A percentile compares a stretch with the other conserved stretches of the same genome.
Conservation (phyloP, 2,797 vertebrate genomes). For the Brachymystax lenok region DNA sequence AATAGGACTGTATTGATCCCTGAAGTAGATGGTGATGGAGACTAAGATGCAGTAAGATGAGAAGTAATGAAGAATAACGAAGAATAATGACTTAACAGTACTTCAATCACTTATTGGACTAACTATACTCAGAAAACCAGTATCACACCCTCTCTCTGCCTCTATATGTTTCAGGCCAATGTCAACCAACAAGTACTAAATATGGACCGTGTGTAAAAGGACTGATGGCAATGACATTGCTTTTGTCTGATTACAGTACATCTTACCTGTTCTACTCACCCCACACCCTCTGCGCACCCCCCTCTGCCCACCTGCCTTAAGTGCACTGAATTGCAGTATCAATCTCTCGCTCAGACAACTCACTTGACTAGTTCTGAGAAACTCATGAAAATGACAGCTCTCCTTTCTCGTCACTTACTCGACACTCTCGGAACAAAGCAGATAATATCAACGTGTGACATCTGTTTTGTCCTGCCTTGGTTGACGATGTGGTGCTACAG, state of each 20-base stretch:
- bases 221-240: slow-evolving; percentile 42
- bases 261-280: neutral
- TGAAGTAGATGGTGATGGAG: neutral
- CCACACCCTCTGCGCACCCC: neutral
- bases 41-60: neutral
- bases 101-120: slow-evolving; percentile 3
- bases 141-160: neutral
- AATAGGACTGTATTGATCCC: neutral
- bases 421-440: slow-evolving; percentile 47
- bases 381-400: slow-evolving; percentile 45
- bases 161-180: slow-evolving; percentile 41
- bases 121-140: neutral
- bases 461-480: slow-evolving; percentile 64
- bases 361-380: slow-evolving; percentile 34
- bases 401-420: slow-evolving; percentile 46
- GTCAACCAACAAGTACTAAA: slow-evolving; percentile 58
- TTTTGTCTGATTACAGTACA: slow-evolving; percentile 32
- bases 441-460: slow-evolving; percentile 66
- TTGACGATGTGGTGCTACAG: slow-evolving; percentile 59
- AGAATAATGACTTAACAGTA: slow-evolving; percentile 5
- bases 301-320: slow-evolving; percentile 72
- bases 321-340: slow-evolving; percentile 75
- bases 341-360: slow-evolving; percentile 62
- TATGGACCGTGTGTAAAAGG: slow-evolving; percentile 38
- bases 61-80: neutral